Evolutionary conservation across 2,113 vertebrate genomes (phyloP), one percentile per base, ranked within the genome.

Genomic region (Apteryx owenii): DNA sequence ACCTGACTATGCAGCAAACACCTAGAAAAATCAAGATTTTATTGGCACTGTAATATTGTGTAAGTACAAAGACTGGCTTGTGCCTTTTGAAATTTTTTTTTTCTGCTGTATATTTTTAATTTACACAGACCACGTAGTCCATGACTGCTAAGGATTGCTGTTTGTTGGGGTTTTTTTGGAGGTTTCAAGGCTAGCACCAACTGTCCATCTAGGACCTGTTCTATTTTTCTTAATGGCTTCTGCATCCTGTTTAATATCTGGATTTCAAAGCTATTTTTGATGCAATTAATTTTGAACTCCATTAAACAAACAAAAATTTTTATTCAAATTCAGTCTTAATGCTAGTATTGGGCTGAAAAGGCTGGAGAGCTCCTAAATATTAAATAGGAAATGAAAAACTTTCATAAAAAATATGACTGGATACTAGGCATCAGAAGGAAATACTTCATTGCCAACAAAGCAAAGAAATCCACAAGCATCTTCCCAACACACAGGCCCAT

Each of bases 221-320:
- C 81, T 69, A 8, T 5, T 86, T 72, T 31, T 58, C 36, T 44
- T 65, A 81, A 78, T 25, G 44, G 14, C 44, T 89, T 81, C 70
- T 78, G 58, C 10, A 68, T 18, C 5, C 40, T 53, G 10, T 51
- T 90, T 68, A 79, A 56, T 25, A 90, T 79, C n/a, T 18, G 29
- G 26, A 88, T 88, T 96, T 90, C 17, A 76, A 93, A n/a, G 51
- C 21, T 72, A 53, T 17, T 92, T 90, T 82, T 68, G 56, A 93
- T 33, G 1, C 28, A 68, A 44, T 85, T 81, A 38, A 62, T 54
- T 92, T 71, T 82, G 36, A 82, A 79, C 82, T 68, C 46, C 18
- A 7, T 20, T 92, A 85, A 90, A 78, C 13, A 77, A 85, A 50
- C 2, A 42, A 69, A 46, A 8, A 44, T 10, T 80, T 38, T 75